Evolutionary conservation across 2,888 invertebrate species (phyloP), one percentile per base, ranked within the genome.

Genomic region (Xestia c-nigrum): DNA sequence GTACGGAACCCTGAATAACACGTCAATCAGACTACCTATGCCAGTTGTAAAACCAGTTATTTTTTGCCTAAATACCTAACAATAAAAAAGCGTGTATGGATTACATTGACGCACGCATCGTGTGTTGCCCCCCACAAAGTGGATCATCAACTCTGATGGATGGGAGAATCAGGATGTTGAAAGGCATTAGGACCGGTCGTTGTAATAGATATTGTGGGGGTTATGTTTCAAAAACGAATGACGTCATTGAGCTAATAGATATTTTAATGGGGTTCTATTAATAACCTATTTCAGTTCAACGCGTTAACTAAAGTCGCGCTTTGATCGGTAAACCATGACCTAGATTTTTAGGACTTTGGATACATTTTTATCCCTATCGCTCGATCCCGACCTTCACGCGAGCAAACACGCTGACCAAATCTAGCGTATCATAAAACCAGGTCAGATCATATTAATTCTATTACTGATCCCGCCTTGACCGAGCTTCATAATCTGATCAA

Each of bases 41-140:
- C 43, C 31, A 3, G 6, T 24, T 21, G 19, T 38, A 46, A 46
- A 69, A 77, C 59, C 3, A 14, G 68, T 52, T 40, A 12, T 61
- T 52, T 59, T 68, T 46, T 75, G 19, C 14, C 24, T 10, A 19
- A 66, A 43, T 31, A 76, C 1, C 31, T 31, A 31, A 46, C 3
- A 43, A 55, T n/a, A 38, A 74, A 19, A 64, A 21, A n/a, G 10
- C 38, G 16, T 5, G 12, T 19, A 16, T 38, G n/a, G 46, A 38
- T 64, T 47, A 9, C 46, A 70, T 31, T 67, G 59, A 66, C 57
- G n/a, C 63, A 71, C 5, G n/a, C 63, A 50, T n/a, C 19, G 19
- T 12, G 31, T 0, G 14, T 43, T 50, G 40, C 40, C 24, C 40
- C 24, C 24, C 9, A 21, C 1, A 24, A 40, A 46, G 31, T 57